These are phyloP conservation scores for Zosterops lateralis DNA, from an alignment of 2,113 vertebrate genomes.

Conservation along the genomic window DNA sequence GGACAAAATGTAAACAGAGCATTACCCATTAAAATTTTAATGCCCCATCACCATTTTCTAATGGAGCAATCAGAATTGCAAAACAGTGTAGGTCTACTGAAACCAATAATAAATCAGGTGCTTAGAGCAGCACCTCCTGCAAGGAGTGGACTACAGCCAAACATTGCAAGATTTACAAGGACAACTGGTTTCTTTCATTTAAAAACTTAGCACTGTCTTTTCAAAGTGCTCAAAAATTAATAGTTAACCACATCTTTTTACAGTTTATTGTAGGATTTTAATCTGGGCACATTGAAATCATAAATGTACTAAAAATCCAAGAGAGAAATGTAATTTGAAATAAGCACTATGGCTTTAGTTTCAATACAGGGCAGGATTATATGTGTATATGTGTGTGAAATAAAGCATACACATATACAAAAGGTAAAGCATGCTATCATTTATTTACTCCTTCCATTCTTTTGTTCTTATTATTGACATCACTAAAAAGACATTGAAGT, in stretches of 20 bases:
- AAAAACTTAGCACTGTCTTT: not conserved
- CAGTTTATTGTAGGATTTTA: not conserved
- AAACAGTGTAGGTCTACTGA: slow-evolving; percentile 54
- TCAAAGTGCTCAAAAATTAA: not conserved
- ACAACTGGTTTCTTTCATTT: slow-evolving; percentile 21
- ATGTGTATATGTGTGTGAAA: not conserved
- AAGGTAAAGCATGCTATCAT: not conserved
- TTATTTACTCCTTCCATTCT: not conserved
- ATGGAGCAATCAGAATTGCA: slow-evolving; percentile 70
- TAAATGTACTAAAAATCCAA: not conserved
- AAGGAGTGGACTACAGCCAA: slow-evolving; percentile 53
- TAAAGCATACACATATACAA: not conserved
- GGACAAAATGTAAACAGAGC: slow-evolving; percentile 64
- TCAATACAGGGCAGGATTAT: not conserved
- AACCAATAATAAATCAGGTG: slow-evolving; percentile 66
- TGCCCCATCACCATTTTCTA: slow-evolving; percentile 66
- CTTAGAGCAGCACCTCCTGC: slow-evolving; percentile 35
- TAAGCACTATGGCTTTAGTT: not conserved
- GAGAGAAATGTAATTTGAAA: not conserved
- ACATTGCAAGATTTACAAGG: slow-evolving; percentile 37
- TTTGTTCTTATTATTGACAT: not conserved
- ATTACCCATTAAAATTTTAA: slow-evolving; percentile 64
- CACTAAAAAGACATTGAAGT: not conserved
- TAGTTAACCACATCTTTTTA: not conserved
- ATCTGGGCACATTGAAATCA: not conserved